phyloP scores from a whole-genome alignment of 2,113 vertebrate genomes.

The Aspidoscelis tigris region DNA sequence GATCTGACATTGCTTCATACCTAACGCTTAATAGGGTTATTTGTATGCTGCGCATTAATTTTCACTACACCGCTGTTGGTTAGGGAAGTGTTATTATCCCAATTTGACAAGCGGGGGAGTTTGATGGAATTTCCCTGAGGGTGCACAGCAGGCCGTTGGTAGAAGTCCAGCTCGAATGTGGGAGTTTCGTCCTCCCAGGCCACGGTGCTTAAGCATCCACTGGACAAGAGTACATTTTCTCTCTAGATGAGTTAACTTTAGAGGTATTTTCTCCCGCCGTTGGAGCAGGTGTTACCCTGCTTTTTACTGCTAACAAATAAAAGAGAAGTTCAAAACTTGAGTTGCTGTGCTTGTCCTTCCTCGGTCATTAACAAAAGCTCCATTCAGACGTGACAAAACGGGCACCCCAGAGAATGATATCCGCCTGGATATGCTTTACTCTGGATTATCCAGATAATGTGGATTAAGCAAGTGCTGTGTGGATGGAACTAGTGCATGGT shows the following conservation, averaged over 20 bases:
- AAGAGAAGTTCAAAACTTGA: constrained; percentile 4
- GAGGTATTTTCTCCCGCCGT: neutral
- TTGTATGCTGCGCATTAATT: constrained; percentile 67
- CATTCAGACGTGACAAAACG: too few species aligned
- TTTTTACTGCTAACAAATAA: too few species aligned
- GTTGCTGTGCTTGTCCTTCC: neutral
- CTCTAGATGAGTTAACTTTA: constrained; percentile 1
- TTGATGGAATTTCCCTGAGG: constrained; percentile 55
- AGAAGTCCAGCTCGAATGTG: constrained; percentile 36
- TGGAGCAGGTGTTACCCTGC: fast-evolving
- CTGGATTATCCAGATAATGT: too few species aligned
- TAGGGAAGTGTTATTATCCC: constrained; percentile 67
- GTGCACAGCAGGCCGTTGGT: constrained; percentile 34
- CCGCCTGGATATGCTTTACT: too few species aligned
- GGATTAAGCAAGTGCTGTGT: too few species aligned
- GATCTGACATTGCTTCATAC: constrained; percentile 60
- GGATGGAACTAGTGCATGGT: too few species aligned
- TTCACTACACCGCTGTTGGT: constrained; percentile 66
- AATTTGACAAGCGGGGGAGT: constrained; percentile 57
- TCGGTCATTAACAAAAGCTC: neutral
- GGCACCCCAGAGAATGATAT: too few species aligned
- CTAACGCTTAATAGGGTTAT: constrained; percentile 66
- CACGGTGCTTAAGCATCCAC: neutral
- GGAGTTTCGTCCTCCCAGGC: neutral
- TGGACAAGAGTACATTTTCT: constrained; percentile 7